Evolutionary conservation across 2,797 vertebrate genomes (phyloP), one percentile per base, ranked within the genome.

Genomic region (Neostethus bicornis): DNA sequence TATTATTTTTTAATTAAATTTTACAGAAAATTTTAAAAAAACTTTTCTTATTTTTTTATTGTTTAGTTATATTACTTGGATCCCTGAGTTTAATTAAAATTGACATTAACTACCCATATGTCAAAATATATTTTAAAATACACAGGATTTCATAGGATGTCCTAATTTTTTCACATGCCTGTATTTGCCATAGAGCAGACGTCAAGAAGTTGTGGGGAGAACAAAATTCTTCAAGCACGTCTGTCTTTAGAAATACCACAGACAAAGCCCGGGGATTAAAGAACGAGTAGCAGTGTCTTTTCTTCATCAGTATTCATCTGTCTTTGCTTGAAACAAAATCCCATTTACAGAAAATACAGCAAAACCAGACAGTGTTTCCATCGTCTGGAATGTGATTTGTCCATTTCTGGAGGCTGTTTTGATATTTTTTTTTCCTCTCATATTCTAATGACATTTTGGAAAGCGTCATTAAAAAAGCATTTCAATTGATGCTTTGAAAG

Each of bases 311-410:
- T 23, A 5, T 53, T 17, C 19, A 32, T 41, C 29, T 1, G 16
- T 62, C 65, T 74, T 77, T 73, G 75, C 35, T 37, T 0, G 42
- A 57, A 80, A 73, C 35, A 21, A n/a, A 45, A 71, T 55, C 62
- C 42, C 46, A 35, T 77, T 66, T 55, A 65, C 10, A 54, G n/a
- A 9, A 51, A 39, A 29, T 49, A 59, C 37, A 7, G 39, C 39
- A 55, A 17, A 70, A 76, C 37, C 46, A 59, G 17, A 28, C 12
- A 7, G 32, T 82, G 53, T 49, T 28, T 7, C 2, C 9, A 17
- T 23, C 63, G 25, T 59, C 54, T 68, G 2, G 6, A 11, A 28
- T 1, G 32, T 39, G 54, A 43, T 66, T n/a, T 58, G 51, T 61
- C 20, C 48, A 48, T 48, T 20, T 3, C 29, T 12, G 3, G 24